Evolutionary conservation across 2,888 invertebrate species (phyloP), one percentile per base, ranked within the genome.

Genomic region (Drosophila paramelanica): DNA sequence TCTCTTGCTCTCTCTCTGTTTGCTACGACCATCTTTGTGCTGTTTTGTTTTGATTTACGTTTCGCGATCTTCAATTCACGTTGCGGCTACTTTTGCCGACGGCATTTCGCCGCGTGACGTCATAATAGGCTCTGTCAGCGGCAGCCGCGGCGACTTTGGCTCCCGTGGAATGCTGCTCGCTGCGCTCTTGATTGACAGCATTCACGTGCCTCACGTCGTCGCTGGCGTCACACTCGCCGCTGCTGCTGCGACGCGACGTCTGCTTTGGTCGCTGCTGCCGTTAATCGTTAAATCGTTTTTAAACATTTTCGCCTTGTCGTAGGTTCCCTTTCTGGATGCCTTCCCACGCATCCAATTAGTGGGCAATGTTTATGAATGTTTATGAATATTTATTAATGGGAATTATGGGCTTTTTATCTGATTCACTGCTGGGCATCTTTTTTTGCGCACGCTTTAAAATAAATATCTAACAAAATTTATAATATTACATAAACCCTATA

Each of bases 41-140:
- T 67, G 67, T 59, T 83, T 89, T 90, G 90, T 90, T 90, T 89
- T 90, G 89, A 84, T 90, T 86, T 73, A 74, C 71, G 79, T 64
- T 84, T 62, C 42, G 70, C 75, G 67, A 79, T 77, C 79, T 75
- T 76, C 72, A 71, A 66, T 79, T 74, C 23, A 4, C 71, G 69
- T 73, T 81, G 68, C 61, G 62, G 45, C 80, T 39, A 62, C 50
- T 67, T 73, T 82, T 88, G 89, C 89, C 89, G 89, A 59, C 84
- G 84, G 84, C 88, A 72, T 68, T 84, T 83, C 59, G 58, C 51
- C 41, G 53, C 50, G 76, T 89, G 89, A 89, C 89, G 88, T 84
- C 84, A 84, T 51, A 70, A 64, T 58, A n/a, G 33, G 42, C 66
- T 61, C 23, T 70, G 73, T 31, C 56, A 55, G 20, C 62, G 65